Evolutionary conservation across 2,888 invertebrate species (phyloP).

Genomic region (Phaonia tiefii): DNA sequence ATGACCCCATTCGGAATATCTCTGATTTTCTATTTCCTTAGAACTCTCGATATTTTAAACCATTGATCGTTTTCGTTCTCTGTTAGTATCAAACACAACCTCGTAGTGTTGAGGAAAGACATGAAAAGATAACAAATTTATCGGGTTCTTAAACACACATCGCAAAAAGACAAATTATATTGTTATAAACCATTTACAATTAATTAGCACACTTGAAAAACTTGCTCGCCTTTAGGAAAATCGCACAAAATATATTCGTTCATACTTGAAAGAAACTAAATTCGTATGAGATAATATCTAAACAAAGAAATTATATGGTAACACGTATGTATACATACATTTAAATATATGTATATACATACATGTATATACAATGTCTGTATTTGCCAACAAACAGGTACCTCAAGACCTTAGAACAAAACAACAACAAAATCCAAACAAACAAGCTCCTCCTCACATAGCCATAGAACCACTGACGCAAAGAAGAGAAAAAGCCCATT

Average conservation of each 20-base stretch:
- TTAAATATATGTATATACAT: too few species aligned
- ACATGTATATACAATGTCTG: not conserved
- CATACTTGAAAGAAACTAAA: too few species aligned
- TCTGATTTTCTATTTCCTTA: too few species aligned
- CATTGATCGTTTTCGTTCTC: slow-evolving; percentile 16
- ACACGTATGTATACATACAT: too few species aligned
- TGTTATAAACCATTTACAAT: slow-evolving; percentile 60
- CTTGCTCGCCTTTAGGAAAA: slow-evolving; percentile 61
- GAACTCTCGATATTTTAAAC: slow-evolving; percentile 27
- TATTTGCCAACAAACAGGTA: slow-evolving; percentile 27
- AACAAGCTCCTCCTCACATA: slow-evolving; percentile 63
- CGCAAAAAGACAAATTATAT: slow-evolving; percentile 48
- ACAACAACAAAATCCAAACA: slow-evolving; percentile 6
- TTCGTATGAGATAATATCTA: too few species aligned
- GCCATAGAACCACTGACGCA: not conserved
- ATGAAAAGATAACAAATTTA: too few species aligned
- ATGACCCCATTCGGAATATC: too few species aligned
- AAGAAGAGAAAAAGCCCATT: not conserved
- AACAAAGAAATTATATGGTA: not conserved
- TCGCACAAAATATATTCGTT: slow-evolving; percentile 11
- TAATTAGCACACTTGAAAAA: slow-evolving; percentile 65
- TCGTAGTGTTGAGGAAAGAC: too few species aligned
- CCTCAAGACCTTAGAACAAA: slow-evolving; percentile 4
- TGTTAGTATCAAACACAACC: too few species aligned
- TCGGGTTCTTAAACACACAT: too few species aligned